These are phyloP conservation scores for Elysia crispata DNA, from an alignment of 2,888 invertebrate genomes.

Conservation along the genomic window DNA sequence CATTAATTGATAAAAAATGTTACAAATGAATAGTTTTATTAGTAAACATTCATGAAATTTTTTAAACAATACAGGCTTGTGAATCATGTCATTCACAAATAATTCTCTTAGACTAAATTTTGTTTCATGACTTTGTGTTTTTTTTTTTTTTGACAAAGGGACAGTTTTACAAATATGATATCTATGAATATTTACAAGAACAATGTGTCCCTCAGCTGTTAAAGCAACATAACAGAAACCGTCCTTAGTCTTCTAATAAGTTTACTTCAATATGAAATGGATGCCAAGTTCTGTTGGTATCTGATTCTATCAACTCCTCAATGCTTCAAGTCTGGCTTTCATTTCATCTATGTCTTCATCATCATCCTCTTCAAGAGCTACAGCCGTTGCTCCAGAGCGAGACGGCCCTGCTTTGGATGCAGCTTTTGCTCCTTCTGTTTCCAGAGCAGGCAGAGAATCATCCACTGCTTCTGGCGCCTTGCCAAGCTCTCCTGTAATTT, in stretches of 20 bases:
- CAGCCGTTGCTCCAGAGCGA: constrained; percentile 50
- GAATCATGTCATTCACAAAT: neutral
- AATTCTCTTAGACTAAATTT: neutral
- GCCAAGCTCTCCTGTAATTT: constrained; percentile 85
- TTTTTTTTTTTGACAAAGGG: neutral
- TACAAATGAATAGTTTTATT: no score
- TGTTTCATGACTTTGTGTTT: neutral
- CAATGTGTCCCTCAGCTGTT: neutral
- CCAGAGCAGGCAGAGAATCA: constrained; percentile 78
- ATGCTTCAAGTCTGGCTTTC: constrained; percentile 91
- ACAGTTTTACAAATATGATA: neutral
- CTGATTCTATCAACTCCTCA: constrained; percentile 84
- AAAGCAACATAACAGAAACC: neutral
- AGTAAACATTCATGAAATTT: no score
- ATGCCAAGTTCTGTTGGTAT: neutral
- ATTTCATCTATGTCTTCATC: constrained; percentile 93
- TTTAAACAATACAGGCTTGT: neutral
- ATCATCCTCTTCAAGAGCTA: constrained; percentile 81
- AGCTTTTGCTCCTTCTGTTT: constrained; percentile 65
- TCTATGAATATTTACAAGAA: no score
- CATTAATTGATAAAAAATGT: no score
- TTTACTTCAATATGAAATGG: neutral
- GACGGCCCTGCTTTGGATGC: constrained; percentile 55
- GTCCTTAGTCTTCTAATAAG: neutral
- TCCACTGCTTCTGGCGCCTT: constrained; percentile 87